Evolutionary conservation across 2,797 vertebrate species (phyloP), one percentile per base, ranked within the genome.

Genomic region (Gorsachius magnificus): DNA sequence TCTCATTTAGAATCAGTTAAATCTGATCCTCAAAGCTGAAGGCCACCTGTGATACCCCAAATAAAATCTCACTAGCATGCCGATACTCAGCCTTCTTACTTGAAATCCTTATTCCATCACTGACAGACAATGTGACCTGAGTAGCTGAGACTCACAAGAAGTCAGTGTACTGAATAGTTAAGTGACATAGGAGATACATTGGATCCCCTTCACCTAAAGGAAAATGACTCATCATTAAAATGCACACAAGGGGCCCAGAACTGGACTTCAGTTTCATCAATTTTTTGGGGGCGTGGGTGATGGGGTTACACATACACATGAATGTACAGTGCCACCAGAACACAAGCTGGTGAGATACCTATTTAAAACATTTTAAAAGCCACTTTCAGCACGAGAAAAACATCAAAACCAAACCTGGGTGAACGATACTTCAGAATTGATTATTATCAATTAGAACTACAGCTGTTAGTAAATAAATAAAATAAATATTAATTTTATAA

Each of bases 391-490:
- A 17, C 4, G 12, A 35, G 38, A 48, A 53, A 45, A 14, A 8
- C 4, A 21, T 0, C 16, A 11, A 41, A 60, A 72, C 56, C 15
- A 9, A 1, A 51, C 0, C 12, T 28, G 31, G 5, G 20, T 25
- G 14, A 35, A 64, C 38, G 18, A 75, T 7, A 14, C 10, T 24
- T 50, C 16, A 16, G 33, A 61, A 46, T 1, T 13, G 2, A 26
- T 45, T 36, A 53, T 0, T 41, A 11, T 6, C 48, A 29, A 10
- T 38, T 24, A 87, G 43, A 74, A 38, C 18, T 14, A 51, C 4
- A 25, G 18, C 22, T 13, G 7, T 20, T 16, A 20, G 4, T 8
- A 53, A 71, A 54, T 16, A 82, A 10, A 38, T 1, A 16, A 24
- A 60, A 7, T 3, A 10, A 13, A 14, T 7, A 16, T 10, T 41